These are phyloP conservation scores for Leptosomus discolor DNA, from an alignment of 2,113 vertebrate genomes.

Conservation along the genomic window DNA sequence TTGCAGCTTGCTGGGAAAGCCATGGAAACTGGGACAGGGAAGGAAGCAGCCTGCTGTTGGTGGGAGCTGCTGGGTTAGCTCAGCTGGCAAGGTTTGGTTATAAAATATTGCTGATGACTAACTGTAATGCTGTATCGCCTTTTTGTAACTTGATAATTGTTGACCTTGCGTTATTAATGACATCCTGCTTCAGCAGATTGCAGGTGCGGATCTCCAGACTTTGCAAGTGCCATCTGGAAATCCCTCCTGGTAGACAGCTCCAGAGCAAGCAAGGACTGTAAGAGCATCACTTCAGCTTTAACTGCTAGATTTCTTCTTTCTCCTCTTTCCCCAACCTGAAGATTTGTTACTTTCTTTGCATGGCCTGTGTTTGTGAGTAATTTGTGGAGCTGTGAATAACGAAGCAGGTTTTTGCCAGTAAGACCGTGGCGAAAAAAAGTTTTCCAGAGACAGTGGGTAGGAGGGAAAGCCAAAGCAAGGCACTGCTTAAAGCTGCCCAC, in stretches of 20 bases:
- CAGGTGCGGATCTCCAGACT: neutral
- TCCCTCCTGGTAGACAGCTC: neutral
- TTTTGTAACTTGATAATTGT: no score
- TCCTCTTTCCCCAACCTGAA: neutral
- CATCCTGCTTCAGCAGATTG: neutral
- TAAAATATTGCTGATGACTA: neutral
- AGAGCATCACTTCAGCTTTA: neutral
- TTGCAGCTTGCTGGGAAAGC: neutral
- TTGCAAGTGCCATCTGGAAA: neutral
- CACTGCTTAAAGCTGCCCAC: neutral
- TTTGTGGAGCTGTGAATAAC: neutral
- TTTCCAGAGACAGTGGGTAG: neutral
- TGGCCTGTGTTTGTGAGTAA: neutral
- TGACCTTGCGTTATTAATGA: neutral
- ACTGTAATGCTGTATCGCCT: fast-evolving
- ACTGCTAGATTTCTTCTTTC: neutral
- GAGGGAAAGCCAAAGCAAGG: neutral
- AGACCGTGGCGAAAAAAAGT: neutral
- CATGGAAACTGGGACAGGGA: neutral
- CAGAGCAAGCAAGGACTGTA: neutral
- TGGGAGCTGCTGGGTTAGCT: neutral
- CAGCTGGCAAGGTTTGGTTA: neutral
- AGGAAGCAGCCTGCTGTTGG: neutral
- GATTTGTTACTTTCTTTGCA: neutral
- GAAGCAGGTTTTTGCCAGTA: neutral